A percentile compares a stretch with the other conserved stretches of the same genome.
Conservation (phyloP, 2,797 vertebrate genomes). For the Rhincodon typus region DNA sequence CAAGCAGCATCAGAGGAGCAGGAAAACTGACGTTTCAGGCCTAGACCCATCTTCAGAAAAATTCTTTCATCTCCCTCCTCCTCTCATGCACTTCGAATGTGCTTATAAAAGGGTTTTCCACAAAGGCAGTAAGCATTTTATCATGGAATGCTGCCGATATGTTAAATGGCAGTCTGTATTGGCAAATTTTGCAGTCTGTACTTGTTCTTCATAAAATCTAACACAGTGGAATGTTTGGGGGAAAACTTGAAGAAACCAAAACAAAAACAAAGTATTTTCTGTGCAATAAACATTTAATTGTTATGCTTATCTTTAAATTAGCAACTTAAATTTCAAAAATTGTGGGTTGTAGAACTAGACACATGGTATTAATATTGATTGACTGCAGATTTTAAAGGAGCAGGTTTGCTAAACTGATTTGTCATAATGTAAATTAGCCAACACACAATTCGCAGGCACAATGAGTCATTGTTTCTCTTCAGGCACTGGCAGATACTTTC, state of each 20-base stretch:
- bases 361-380: neutral
- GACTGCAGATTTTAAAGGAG: neutral
- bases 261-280: neutral
- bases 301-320: neutral
- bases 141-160: neutral
- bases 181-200: neutral
- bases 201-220: neutral
- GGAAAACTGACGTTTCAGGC: no score
- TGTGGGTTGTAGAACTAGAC: neutral
- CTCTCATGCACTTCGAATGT: no score
- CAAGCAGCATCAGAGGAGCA: no score
- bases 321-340: neutral
- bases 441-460: neutral
- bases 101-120: no score
- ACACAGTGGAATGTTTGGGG: neutral
- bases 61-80: no score
- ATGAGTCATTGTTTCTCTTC: neutral
- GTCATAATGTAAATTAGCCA: constrained; percentile 8
- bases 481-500: neutral
- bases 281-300: neutral
- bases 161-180: neutral
- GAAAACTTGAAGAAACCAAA: neutral
- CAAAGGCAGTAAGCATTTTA: no score
- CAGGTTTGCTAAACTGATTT: neutral
- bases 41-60: no score